Evolutionary conservation across 30 jellyfish, hydroid and myxozoan species (phyloP).

Genomic region (Cassiopea andromeda): DNA sequence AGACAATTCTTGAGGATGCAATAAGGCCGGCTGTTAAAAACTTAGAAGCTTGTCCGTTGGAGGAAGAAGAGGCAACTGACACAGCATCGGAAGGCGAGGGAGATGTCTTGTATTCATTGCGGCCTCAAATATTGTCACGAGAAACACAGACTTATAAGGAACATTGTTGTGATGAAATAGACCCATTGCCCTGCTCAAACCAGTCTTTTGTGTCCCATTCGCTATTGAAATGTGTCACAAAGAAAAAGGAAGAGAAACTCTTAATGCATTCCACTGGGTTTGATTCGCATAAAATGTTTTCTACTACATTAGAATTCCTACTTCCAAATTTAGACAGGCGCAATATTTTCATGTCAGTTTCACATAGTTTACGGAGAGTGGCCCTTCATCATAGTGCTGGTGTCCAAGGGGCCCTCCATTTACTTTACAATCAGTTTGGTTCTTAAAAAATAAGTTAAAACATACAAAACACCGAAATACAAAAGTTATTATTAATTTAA

Average conservation of each 20-base stretch:
- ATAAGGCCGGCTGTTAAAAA: slow-evolving; percentile 9
- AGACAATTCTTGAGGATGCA: slow-evolving; percentile 1
- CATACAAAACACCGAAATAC: too few relatives aligned
- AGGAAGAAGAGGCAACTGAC: slow-evolving; percentile 1
- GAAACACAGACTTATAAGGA: neutral
- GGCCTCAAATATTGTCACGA: neutral
- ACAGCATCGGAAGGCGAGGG: slow-evolving; percentile 18
- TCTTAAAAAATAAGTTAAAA: too few relatives aligned
- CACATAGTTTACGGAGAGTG: too few relatives aligned
- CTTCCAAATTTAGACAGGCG: neutral
- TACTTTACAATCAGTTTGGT: too few relatives aligned
- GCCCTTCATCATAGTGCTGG: too few relatives aligned
- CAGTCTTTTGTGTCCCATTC: neutral
- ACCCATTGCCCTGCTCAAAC: neutral
- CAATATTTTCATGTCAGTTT: neutral
- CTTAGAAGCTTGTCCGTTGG: neutral
- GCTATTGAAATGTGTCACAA: neutral
- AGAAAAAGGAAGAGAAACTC: slow-evolving; percentile 19
- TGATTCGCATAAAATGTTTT: neutral
- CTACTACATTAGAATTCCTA: neutral
- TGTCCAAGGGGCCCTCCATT: too few relatives aligned
- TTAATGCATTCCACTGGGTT: slow-evolving; percentile 13
- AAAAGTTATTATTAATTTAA: too few relatives aligned
- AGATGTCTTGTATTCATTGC: neutral
- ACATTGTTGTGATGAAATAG: neutral